Evolutionary conservation across 30 jellyfish, hydroid and myxozoan genomes (phyloP), one percentile per base, ranked within the genome.

Genomic region (Nemopilema nomurai): DNA sequence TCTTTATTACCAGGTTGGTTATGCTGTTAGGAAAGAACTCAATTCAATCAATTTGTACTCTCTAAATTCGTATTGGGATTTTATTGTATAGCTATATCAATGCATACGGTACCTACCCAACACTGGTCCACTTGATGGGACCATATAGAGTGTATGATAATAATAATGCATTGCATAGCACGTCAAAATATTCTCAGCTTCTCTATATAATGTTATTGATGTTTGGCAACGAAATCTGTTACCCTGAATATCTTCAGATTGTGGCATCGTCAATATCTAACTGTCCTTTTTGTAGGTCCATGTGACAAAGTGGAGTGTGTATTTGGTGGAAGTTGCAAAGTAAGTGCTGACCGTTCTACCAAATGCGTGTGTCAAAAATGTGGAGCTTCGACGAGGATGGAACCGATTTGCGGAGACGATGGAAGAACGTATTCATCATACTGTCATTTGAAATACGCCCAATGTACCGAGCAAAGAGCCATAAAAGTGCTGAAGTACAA

Each of bases 341-440:
- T 32, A 13, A 22, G 77, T n/a, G 18, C 28, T 21, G 87, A 77
- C 31, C 25, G 33, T 4, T 50, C 62, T 8, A 64, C 87, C 9
- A 66, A 53, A 77, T 77, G 87, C 31, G 63, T 32, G 25, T 77
- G 87, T 18, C 62, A 29, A 8, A 65, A 21, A 16, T 77, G 77
- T 31, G 70, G 17, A 16, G 18, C 0, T 18, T 74, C 62, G 51
- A n/a, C 78, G 0, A 77, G 63, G 18, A 31, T 26, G 22, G 17
- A 62, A 26, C 77, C 78, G 28, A 51, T 77, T 23, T 77, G 87
- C 27, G 87, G 87, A 28, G 63, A 51, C 51, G 79, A 77, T 57
- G 87, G 87, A 52, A 77, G 21, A 18, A 28, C 87, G 67, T 77
- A 77, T 24, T 62, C 78, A 7, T 57, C 78, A 1, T 57, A 65